A percentile compares a stretch with the other conserved stretches of the same genome.
Conservation (phyloP, 2,113 vertebrate genomes). For the Xenopus laevis region DNA sequence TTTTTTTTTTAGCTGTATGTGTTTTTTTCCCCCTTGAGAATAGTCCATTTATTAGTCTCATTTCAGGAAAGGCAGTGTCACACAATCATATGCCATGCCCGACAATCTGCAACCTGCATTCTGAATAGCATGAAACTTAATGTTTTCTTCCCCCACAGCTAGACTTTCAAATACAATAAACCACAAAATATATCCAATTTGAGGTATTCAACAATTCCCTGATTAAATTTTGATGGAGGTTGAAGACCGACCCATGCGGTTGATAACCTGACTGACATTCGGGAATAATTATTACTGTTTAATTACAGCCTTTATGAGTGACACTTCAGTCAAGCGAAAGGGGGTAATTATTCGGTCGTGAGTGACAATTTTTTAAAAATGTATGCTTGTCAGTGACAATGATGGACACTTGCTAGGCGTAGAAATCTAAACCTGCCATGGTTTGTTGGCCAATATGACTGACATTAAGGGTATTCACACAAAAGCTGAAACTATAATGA, state of each 20-base stretch:
- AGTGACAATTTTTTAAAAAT: conserved; percentile 47
- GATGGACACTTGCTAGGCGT: conserved; percentile 43
- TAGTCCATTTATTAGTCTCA: not conserved
- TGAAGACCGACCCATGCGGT: conserved; percentile 41
- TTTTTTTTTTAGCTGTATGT: too few relatives aligned
- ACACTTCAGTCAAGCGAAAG: conserved; percentile 38
- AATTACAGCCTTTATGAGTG: conserved; percentile 41
- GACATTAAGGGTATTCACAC: conserved; percentile 39
- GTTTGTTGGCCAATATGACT: conserved; percentile 43
- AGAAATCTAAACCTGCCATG: conserved; percentile 36
- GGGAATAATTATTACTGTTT: conserved; percentile 41
- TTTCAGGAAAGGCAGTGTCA: not conserved
- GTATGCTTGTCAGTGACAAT: conserved; percentile 45
- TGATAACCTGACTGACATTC: conserved; percentile 44
- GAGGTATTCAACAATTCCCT: conserved; percentile 28
- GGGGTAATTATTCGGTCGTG: conserved; percentile 44
- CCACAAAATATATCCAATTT: conserved; percentile 35
- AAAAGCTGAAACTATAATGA: conserved; percentile 44
- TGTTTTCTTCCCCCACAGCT: conserved; percentile 4
- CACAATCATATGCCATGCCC: not conserved
- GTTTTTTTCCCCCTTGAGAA: too few relatives aligned
- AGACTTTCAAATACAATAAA: conserved; percentile 40
- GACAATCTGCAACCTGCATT: conserved; percentile 1
- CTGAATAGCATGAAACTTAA: conserved; percentile 10
- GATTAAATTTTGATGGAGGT: conserved; percentile 43